Evolutionary conservation across 1,140 invertebrate genomes (phyloP), one percentile per base, ranked within the genome.

Genomic region (Lordiphosa mommai): DNA sequence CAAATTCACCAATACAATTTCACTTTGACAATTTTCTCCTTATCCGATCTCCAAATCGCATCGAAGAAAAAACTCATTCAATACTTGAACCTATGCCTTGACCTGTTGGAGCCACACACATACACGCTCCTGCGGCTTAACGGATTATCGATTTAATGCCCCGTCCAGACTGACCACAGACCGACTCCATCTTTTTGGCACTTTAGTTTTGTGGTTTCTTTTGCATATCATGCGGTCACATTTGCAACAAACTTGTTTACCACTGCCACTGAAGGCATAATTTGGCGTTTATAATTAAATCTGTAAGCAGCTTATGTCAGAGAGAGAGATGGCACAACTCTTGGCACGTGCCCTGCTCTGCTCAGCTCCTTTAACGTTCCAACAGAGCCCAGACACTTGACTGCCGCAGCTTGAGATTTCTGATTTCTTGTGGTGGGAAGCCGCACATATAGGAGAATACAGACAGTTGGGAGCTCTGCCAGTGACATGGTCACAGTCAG

Each of bases 221-320:
- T 13, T 36, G 3, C 34, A 36, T 36, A 36, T 36, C 14, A 3
- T 29, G 34, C 8, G 34, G 17, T 10, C n/a, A 23, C 6, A n/a
- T 16, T 36, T 36, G 4, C 16, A 16, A 6, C 20, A 23, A 23
- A 5, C 5, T 23, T 16, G 1, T 37, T 8, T 37, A 17, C 4
- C 3, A 7, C 10, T 44, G 12, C 10, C 6, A 9, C 7, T 10
- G n/a, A 9, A 14, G 32, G 47, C 57, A 61, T 52, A 52, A 33
- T 17, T 36, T 44, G 51, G 2, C 27, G 63, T 23, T 37, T 49
- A 50, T 67, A 67, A 67, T 67, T 67, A 58, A 67, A 58, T 58
- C 44, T 37, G 63, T 67, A 67, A 66, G 63, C 63, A 7, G 61
- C 63, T 67, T 67, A 66, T 34, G 61, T 20, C 17, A 20, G 17